Conservation (phyloP, 1,140 invertebrate species). For the Cephus cinctus region DNA sequence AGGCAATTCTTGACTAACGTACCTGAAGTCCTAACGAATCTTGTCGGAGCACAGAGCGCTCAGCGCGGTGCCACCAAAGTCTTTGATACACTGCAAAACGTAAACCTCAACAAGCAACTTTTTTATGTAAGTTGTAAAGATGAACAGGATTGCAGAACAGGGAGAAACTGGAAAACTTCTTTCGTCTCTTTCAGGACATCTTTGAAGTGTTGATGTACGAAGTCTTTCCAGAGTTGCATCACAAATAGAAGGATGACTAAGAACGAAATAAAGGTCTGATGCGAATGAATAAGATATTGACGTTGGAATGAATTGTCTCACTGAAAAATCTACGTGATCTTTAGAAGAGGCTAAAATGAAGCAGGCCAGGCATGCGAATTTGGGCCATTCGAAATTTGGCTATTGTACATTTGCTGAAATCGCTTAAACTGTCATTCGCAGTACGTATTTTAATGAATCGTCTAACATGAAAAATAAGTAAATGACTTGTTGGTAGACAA, state of each 20-base stretch:
- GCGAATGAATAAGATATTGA: too few relatives aligned
- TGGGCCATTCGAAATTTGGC: too few relatives aligned
- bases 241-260: constrained; percentile 24
- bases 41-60: constrained; percentile 83
- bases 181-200: constrained; percentile 63
- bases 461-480: too few relatives aligned
- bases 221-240: constrained; percentile 73
- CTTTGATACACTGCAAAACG: constrained; percentile 84
- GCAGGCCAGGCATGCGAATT: too few relatives aligned
- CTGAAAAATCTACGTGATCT: too few relatives aligned
- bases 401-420: too few relatives aligned
- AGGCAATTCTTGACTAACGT: constrained; percentile 71
- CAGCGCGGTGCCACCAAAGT: constrained; percentile 81
- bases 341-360: too few relatives aligned
- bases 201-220: constrained; percentile 72
- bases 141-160: neutral
- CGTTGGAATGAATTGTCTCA: too few relatives aligned
- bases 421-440: too few relatives aligned
- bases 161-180: constrained; percentile 2
- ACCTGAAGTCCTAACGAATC: constrained; percentile 75
- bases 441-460: too few relatives aligned
- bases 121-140: constrained; percentile 75
- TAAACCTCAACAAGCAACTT: constrained; percentile 84
- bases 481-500: too few relatives aligned
- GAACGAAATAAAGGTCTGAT: too few relatives aligned